Evolutionary conservation across 2,113 vertebrate genomes (phyloP), one percentile per base, ranked within the genome.

Genomic region (Tricholaema leucomelas): DNA sequence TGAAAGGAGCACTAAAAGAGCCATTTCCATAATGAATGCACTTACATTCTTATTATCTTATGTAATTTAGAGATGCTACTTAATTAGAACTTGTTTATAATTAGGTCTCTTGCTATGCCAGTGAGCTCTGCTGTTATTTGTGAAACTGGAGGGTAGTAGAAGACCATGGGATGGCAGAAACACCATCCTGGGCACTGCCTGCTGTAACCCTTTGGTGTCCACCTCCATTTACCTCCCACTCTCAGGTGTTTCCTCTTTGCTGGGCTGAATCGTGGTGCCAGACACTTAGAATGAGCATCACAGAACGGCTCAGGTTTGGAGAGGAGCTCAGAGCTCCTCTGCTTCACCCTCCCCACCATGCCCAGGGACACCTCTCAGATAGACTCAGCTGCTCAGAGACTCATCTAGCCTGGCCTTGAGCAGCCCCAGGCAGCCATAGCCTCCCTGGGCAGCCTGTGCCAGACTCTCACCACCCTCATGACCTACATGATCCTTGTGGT

Each of bases 31-130:
- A 95, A 94, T 92, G 83, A 89, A 91, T 81, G 38, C 52, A 74
- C 72, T 94, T 92, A 82, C 81, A 90, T 73, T 77, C 83, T 85
- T 94, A 83, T 59, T 91, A 70, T 15, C 28, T 95, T 92, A 95
- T 67, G 80, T 95, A 95, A 96, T 90, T 92, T 94, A 92, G 88
- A 85, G 92, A 85, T 79, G 38, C 52, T 80, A 61, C 74, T 94
- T 95, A 92, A 94, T 96, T 96, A 91, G 73, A 85, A 93, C 79
- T 94, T 94, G 80, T 76, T 93, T 95, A 84, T 94, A 94, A 95
- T 94, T 94, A 87, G 71, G 67, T 92, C 71, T 93, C 81, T 88
- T 77, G 88, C 84, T 73, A 79, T 36, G 46, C 81, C 63, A 94
- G 27, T 35, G 75, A 94, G 40, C 59, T 91, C 63, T 81, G 93